Conservation (phyloP, 1,140 invertebrate species). For the Hycleus phaleratus region DNA sequence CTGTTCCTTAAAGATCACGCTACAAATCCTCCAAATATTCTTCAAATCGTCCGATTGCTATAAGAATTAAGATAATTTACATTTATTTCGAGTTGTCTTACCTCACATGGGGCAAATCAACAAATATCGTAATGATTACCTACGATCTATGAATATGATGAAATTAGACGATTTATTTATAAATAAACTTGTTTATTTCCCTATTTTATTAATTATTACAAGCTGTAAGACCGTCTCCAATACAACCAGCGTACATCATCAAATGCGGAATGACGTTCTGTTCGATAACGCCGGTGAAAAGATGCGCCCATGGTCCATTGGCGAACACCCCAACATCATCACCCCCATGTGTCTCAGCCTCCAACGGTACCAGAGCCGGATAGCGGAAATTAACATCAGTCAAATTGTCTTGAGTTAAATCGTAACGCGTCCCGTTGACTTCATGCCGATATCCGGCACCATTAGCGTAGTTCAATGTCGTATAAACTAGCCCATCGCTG, state of each 20-base stretch:
- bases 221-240: constrained; percentile 42
- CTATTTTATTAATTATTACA: too few relatives aligned
- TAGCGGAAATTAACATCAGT: constrained; percentile 39
- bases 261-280: constrained; percentile 62
- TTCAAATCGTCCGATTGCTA: too few relatives aligned
- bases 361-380: constrained; percentile 43
- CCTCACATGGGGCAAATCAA: too few relatives aligned
- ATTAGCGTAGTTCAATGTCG: constrained; percentile 64
- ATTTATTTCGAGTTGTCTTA: too few relatives aligned
- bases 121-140: too few relatives aligned
- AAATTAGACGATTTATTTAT: too few relatives aligned
- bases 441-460: constrained; percentile 55
- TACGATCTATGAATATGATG: too few relatives aligned
- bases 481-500: constrained; percentile 53
- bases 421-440: constrained; percentile 27
- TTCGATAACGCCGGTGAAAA: constrained; percentile 57
- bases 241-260: constrained; percentile 57
- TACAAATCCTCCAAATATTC: too few relatives aligned
- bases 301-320: constrained; percentile 55
- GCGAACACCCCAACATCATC: constrained; percentile 56
- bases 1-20: too few relatives aligned
- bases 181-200: too few relatives aligned
- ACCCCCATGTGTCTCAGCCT: constrained; percentile 48
- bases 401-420: constrained; percentile 35
- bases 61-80: too few relatives aligned